Base-by-base conservation (phyloP, 2,113 vertebrate species). In the Chunga burmeisteri region DNA sequence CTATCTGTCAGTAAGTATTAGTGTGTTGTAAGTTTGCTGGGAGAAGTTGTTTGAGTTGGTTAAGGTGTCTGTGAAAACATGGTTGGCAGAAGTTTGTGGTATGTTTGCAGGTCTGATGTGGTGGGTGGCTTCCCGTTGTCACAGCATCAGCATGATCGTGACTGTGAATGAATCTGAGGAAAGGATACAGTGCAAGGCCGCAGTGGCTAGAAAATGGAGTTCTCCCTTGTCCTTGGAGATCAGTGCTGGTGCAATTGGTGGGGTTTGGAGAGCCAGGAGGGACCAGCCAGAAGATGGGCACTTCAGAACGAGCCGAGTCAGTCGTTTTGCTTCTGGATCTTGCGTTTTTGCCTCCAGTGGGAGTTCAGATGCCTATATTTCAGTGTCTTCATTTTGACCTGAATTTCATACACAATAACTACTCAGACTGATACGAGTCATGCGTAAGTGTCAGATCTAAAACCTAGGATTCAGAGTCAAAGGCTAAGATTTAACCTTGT, bases 351-450 rank as follows among this genome's bases (percentile, higher is more conserved):
- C 18, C 20, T 74, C 49, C 79, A 68, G 26, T 22, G 1, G n/a
- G 77, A 77, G 44, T 81, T 91, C 62, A 65, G 63, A 12, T 68
- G 53, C n/a, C 58, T 42, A 3, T 59, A 20, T 29, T 73, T 75
- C 9, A 42, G 13, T 61, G 49, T 78, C 59, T 94, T 91, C 19
- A 19, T 93, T 86, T 77, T 93, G 63, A 89, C 68, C 85, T 90
- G 59, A 87, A 84, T 92, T 89, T 92, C 68, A 18, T 78, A 22
- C 2, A 2, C 3, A 0, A 6, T 73, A 81, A 17, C 34, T 70
- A 8, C 61, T 70, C 46, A 80, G 59, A 50, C 29, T 72, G 22
- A 25, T 87, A 12, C 4, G 49, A 52, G 53, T 86, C 34, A 40
- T 46, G 29, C 53, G 16, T 61, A 65, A 88, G 21, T 53, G 22